Conservation (phyloP, 2,888 invertebrate genomes). For the Branchellion lobata region DNA sequence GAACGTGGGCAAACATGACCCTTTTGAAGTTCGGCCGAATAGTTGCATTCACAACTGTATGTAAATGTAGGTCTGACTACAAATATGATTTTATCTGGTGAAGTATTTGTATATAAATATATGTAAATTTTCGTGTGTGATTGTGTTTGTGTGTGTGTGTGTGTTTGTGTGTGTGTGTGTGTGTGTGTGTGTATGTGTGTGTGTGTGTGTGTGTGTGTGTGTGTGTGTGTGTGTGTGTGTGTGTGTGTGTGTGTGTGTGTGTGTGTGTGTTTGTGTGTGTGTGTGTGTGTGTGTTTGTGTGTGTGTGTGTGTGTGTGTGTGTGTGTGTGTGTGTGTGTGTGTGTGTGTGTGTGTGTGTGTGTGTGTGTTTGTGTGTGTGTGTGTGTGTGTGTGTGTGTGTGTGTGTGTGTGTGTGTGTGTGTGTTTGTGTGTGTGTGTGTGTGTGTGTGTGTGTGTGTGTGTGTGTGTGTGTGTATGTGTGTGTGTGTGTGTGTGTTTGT, state of each 20-base stretch:
- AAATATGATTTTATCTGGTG: no score
- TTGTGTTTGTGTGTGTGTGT: constrained; percentile 1
- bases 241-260: neutral
- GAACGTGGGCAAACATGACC: no score
- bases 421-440: no score
- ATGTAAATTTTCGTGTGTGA: constrained; percentile 8
- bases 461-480: no score
- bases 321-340: neutral
- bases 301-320: neutral
- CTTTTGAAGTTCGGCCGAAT: no score
- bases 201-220: neutral
- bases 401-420: no score
- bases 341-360: no score
- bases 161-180: neutral
- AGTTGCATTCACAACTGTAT: no score
- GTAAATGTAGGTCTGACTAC: constrained; percentile 3
- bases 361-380: no score
- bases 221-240: neutral
- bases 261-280: neutral
- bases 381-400: no score
- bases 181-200: neutral
- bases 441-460: no score
- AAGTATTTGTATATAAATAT: neutral
- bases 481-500: no score
- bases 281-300: neutral